Conservation (phyloP, 2,113 vertebrate genomes). For the Budorcas taxicolor region DNA sequence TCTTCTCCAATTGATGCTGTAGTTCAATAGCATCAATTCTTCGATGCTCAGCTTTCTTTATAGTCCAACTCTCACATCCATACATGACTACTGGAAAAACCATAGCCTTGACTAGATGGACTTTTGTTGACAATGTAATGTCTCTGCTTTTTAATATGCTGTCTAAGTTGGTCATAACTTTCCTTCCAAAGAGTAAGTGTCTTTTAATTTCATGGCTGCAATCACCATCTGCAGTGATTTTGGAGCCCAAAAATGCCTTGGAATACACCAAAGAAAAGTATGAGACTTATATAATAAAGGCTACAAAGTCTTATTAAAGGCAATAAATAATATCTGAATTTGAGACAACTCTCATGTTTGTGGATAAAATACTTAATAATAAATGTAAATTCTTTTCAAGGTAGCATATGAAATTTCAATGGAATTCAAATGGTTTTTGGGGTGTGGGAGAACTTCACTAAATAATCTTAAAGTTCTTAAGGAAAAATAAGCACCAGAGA, state of each 20-base stretch:
- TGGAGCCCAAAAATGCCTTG: neutral
- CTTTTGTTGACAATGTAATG: neutral
- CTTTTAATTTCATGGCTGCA: neutral
- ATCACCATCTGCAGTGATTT: neutral
- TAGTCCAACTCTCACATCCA: neutral
- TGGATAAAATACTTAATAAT: neutral
- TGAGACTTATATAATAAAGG: neutral
- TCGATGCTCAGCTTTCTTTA: fast-evolving
- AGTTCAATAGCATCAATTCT: neutral
- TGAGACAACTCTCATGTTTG: neutral
- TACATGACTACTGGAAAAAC: neutral
- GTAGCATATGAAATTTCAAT: neutral
- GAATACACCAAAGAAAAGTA: neutral
- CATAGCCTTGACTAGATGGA: neutral
- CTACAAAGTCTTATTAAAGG: neutral
- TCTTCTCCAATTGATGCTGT: neutral
- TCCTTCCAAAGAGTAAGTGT: neutral
- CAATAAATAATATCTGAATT: neutral
- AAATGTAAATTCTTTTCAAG: neutral
- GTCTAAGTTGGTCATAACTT: neutral
- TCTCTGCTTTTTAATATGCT: neutral
- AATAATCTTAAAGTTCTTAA: neutral
- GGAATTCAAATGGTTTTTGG: neutral
- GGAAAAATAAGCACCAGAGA: neutral
- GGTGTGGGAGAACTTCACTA: neutral